These are phyloP conservation scores for Phalloptychus januarius DNA, from an alignment of 2,797 vertebrate genomes.

Conservation along the genomic window DNA sequence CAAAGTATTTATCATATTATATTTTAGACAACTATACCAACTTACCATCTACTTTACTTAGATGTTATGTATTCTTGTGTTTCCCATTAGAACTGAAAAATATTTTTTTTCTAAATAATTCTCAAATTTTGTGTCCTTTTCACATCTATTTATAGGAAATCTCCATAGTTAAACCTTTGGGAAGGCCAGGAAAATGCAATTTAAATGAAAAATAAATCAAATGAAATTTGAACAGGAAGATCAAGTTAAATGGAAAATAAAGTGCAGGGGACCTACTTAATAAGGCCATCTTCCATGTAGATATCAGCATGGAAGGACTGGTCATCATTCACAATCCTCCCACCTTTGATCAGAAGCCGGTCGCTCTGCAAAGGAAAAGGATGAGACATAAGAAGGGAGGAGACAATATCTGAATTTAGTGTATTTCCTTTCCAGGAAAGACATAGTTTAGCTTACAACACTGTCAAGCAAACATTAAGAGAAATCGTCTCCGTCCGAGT, in stretches of 20 bases:
- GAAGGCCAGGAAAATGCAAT: no score
- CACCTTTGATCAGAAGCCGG: conserved; percentile 96
- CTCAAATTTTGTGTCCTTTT: background rate
- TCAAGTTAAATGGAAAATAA: conserved; percentile 17
- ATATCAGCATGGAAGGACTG: conserved; percentile 96
- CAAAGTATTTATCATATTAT: no score
- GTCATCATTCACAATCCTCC: conserved; percentile 97
- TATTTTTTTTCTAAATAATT: background rate
- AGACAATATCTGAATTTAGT: conserved; percentile 9
- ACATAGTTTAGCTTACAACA: conserved; percentile 9
- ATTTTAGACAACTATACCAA: background rate
- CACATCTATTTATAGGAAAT: background rate
- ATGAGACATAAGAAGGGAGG: background rate
- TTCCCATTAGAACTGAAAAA: background rate
- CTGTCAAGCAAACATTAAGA: conserved; percentile 9
- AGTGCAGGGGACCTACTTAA: conserved; percentile 85
- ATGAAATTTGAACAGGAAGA: background rate
- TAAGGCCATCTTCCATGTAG: conserved; percentile 97
- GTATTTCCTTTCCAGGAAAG: conserved; percentile 8
- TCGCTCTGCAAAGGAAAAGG: conserved; percentile 84
- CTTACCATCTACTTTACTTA: background rate
- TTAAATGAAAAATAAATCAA: background rate
- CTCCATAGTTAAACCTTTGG: background rate
- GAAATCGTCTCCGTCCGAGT: background rate
- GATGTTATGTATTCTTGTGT: background rate